Conservation (phyloP, 2,797 vertebrate species). For the Arnoldichthys spilopterus region DNA sequence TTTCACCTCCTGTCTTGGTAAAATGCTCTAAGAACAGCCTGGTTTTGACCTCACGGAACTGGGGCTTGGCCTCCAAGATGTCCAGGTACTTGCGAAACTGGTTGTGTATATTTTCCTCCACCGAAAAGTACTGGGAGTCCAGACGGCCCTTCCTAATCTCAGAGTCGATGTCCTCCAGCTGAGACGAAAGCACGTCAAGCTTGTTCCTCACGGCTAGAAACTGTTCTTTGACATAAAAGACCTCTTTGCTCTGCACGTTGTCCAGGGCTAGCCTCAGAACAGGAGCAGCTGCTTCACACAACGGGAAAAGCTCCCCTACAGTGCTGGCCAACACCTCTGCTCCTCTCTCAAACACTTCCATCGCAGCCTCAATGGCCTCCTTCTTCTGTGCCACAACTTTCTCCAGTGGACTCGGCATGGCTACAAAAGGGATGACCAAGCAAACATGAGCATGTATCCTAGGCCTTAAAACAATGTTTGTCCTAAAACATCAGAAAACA, state of each 20-base stretch:
- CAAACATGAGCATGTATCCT: neutral
- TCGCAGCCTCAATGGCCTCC: constrained; percentile 77
- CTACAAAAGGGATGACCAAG: constrained; percentile 52
- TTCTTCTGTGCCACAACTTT: constrained; percentile 79
- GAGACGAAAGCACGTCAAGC: constrained; percentile 75
- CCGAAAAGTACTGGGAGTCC: constrained; percentile 74
- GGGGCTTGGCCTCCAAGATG: constrained; percentile 76
- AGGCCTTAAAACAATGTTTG: neutral
- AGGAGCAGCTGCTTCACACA: constrained; percentile 77
- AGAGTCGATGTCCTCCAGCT: constrained; percentile 75
- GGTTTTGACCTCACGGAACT: constrained; percentile 77
- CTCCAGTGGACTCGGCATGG: constrained; percentile 73
- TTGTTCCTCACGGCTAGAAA: constrained; percentile 74
- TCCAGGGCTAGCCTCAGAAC: constrained; percentile 77
- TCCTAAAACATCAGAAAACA: too few relatives aligned
- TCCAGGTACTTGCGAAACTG: constrained; percentile 82
- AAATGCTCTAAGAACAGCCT: constrained; percentile 79
- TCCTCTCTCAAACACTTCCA: constrained; percentile 79
- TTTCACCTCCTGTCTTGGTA: constrained; percentile 75
- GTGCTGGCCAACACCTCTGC: constrained; percentile 79
- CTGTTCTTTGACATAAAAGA: constrained; percentile 80
- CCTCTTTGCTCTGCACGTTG: constrained; percentile 80
- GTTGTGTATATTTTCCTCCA: constrained; percentile 81
- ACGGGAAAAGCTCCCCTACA: constrained; percentile 77
- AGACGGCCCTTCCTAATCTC: constrained; percentile 76